Evolutionary conservation across 2,113 vertebrate genomes (phyloP).

Genomic region (human): GRCh38 chr6:95113501-95114000

Average conservation of each 20-base stretch:
- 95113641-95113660: not conserved
- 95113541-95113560: not conserved
- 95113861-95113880: not conserved
- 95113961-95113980: not conserved
- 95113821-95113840: not conserved
- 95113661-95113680: constrained; percentile 17
- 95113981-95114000: not conserved
- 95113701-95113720: constrained; percentile 23
- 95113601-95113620: not conserved
- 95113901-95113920: not conserved
- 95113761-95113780: not conserved
- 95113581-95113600: not conserved
- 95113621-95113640: not conserved
- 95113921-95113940: not conserved
- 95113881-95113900: not conserved
- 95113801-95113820: not conserved
- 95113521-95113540: not conserved
- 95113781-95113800: not conserved
- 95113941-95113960: not conserved
- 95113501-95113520: not conserved
- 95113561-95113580: not conserved
- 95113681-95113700: constrained; percentile 36
- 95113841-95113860: not conserved
- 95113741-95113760: not conserved
- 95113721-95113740: not conserved